Base-by-base conservation (phyloP, 2,888 invertebrate genomes). In the Orchesellides sinensis region DNA sequence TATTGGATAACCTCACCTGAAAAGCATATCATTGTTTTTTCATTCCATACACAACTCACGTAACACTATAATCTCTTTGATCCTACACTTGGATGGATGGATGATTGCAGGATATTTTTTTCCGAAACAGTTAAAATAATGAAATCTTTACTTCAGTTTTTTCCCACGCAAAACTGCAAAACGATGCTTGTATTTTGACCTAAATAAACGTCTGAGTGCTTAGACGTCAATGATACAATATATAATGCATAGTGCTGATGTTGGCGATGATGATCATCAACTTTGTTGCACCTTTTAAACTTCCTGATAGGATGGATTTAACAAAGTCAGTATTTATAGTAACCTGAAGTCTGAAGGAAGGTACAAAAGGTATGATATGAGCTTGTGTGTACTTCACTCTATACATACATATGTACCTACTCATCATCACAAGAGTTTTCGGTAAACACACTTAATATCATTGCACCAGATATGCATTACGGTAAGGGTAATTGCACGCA, bases 51-150 rank as follows among this genome's bases (percentile, higher is more conserved):
- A n/a, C n/a, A n/a, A n/a, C n/a, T n/a, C n/a, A n/a, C n/a, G n/a
- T n/a, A n/a, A n/a, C n/a, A n/a, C n/a, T n/a, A n/a, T n/a, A n/a
- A n/a, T n/a, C n/a, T n/a, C n/a, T n/a, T n/a, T n/a, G n/a, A n/a
- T n/a, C n/a, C n/a, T n/a, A n/a, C n/a, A n/a, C n/a, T n/a, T 27
- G 27, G 12, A 23, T 56, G 47, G 59, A 23, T 68, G 59, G 49
- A 59, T 77, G 77, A 77, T 61, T 69, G 68, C 49, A 68, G 59
- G 32, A 35, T 69, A 49, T 49, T 40, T 23, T 75, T 40, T 61
- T 66, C 66, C 66, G 68, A 77, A 77, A 68, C 77, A 69, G 77
- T 77, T 69, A 77, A 69, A 56, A 66, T 69, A 77, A 77, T 77
- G 66, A 77, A 77, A 61, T 61, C 49, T 49, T 27, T 79, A 79